Evolutionary conservation across 92 coral and sea anemone species (phyloP).

Genomic region (Pocillopora grandis): DNA sequence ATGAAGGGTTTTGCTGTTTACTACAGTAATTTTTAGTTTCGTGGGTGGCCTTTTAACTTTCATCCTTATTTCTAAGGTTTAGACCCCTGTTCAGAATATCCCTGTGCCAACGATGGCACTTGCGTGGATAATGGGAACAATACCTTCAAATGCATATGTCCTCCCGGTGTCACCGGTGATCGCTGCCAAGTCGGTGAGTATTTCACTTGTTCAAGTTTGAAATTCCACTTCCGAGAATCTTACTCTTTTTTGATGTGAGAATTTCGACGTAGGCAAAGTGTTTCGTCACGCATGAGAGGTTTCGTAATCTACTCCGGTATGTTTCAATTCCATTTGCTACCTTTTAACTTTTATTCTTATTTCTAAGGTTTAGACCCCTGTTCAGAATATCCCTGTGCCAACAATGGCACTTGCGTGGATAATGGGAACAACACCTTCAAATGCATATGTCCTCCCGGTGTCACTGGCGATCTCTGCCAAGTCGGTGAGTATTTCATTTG

Average conservation of each 20-base stretch:
- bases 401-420: slow-evolving; percentile 12
- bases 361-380: slow-evolving; percentile 1
- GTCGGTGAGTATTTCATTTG: not conserved
- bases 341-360: not conserved
- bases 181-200: not conserved
- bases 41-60: too few species aligned
- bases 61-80: too few species aligned
- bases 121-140: not conserved
- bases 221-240: too few species aligned
- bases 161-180: not conserved
- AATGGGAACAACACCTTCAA: not conserved
- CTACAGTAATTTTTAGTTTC: too few species aligned
- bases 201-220: too few species aligned
- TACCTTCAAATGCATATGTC: not conserved
- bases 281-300: too few species aligned
- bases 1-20: too few species aligned
- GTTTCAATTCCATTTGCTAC: not conserved
- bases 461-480: not conserved
- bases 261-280: too few species aligned
- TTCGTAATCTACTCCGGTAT: too few species aligned
- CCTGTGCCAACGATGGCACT: not conserved
- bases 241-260: too few species aligned
- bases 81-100: not conserved
- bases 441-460: slow-evolving; percentile 11
- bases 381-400: slow-evolving; percentile 1